Percentiles rank a stretch among this genome's conserved stretches.
phyloP scores from a whole-genome alignment of 2,113 vertebrate species.

The Mastomys natalensis region DNA sequence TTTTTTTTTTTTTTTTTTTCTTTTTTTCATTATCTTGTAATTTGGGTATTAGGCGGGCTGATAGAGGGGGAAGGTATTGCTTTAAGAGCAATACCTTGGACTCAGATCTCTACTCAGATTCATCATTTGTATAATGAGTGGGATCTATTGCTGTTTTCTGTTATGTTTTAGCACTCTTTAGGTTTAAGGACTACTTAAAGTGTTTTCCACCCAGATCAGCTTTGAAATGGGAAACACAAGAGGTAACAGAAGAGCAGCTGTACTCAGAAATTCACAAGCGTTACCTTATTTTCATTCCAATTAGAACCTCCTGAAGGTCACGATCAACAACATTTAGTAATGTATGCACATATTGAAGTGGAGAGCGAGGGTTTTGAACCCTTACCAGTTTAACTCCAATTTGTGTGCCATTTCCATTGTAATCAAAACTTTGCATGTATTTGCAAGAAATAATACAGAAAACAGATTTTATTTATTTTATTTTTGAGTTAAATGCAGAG shows the following conservation, averaged over 20 bases:
- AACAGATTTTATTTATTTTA: background rate
- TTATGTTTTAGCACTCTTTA: background rate
- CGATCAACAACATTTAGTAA: background rate
- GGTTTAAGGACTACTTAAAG: background rate
- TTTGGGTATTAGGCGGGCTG: background rate
- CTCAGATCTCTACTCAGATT: background rate
- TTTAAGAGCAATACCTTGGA: background rate
- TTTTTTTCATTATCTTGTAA: background rate
- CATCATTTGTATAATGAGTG: background rate
- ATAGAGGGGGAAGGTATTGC: background rate
- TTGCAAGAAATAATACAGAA: constrained; percentile 21
- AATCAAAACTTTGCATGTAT: background rate
- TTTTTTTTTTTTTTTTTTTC: background rate
- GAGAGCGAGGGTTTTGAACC: background rate
- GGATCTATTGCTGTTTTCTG: background rate
- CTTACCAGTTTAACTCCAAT: background rate
- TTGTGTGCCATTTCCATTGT: background rate
- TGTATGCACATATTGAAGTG: background rate
- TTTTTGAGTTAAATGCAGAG: background rate
- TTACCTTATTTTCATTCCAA: constrained; percentile 14
- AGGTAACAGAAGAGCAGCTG: background rate
- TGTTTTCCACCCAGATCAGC: background rate
- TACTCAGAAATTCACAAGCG: background rate
- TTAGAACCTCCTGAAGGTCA: background rate
- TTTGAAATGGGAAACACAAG: background rate